Conservation (phyloP, 2,888 invertebrate genomes). For the Deilephila porcellus region DNA sequence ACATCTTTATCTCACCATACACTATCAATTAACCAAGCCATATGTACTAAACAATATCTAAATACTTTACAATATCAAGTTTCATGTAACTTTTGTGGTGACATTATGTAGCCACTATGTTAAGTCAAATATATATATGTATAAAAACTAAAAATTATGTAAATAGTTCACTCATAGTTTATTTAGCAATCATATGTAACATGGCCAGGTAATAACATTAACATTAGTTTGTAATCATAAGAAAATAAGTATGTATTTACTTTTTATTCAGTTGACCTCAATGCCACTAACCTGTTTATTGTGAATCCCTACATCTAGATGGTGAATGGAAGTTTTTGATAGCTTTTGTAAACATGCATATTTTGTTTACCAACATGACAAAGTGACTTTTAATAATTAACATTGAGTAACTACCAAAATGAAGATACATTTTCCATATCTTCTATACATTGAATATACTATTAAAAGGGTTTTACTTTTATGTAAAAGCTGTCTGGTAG, state of each 20-base stretch:
- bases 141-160: conserved; percentile 10
- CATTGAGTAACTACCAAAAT: no score
- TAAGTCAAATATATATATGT: background rate
- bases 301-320: background rate
- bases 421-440: no score
- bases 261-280: background rate
- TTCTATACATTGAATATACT: no score
- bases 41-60: background rate
- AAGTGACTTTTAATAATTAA: no score
- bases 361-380: background rate
- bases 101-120: background rate
- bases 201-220: background rate
- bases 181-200: conserved; percentile 7
- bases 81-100: background rate
- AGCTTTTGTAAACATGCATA: background rate
- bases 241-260: conserved; percentile 4
- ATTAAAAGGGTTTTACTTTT: no score
- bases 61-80: background rate
- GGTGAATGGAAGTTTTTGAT: background rate
- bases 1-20: conserved; percentile 1
- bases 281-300: conserved; percentile 5
- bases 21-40: background rate
- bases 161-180: background rate
- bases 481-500: no score
- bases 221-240: conserved; percentile 7